Evolutionary conservation across 2,113 vertebrate genomes (phyloP).

Genomic region (Tupaia chinensis): DNA sequence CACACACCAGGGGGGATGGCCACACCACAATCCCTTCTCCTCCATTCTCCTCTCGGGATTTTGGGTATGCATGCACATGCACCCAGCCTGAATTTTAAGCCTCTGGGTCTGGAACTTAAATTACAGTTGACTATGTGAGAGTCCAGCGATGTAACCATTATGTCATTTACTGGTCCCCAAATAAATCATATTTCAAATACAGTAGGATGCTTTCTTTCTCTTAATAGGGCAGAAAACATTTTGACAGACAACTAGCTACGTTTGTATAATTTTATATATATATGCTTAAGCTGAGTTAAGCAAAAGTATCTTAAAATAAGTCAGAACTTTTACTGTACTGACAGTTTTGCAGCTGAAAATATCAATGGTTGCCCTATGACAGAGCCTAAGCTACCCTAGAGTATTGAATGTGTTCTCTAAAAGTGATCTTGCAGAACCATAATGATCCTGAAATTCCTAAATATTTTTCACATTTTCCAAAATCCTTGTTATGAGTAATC

Average conservation of each 20-base stretch:
- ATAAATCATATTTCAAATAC: conserved; percentile 41
- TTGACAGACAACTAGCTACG: not conserved
- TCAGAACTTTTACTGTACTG: conserved; percentile 27
- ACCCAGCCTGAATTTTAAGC: too few species aligned
- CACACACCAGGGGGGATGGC: too few species aligned
- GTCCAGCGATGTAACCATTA: too few species aligned
- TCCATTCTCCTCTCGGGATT: too few species aligned
- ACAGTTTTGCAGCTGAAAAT: conserved; percentile 25
- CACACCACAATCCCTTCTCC: too few species aligned
- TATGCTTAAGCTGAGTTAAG: not conserved
- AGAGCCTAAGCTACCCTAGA: not conserved
- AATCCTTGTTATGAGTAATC: conserved; percentile 5
- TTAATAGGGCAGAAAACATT: not conserved
- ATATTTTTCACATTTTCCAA: conserved; percentile 29
- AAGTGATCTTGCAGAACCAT: not conserved
- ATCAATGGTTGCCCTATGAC: not conserved
- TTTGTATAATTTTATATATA: not conserved
- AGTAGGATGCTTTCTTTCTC: not conserved
- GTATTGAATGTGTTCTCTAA: not conserved
- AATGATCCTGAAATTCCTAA: not conserved
- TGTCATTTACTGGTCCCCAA: not conserved
- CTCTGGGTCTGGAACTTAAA: too few species aligned
- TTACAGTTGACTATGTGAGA: too few species aligned
- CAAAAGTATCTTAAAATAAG: conserved; percentile 20
- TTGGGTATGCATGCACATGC: too few species aligned